A percentile compares a stretch with the other conserved stretches of the same genome.
These are phyloP conservation scores for Alces alces DNA, from an alignment of 2,113 vertebrate genomes.

Conservation along the genomic window DNA sequence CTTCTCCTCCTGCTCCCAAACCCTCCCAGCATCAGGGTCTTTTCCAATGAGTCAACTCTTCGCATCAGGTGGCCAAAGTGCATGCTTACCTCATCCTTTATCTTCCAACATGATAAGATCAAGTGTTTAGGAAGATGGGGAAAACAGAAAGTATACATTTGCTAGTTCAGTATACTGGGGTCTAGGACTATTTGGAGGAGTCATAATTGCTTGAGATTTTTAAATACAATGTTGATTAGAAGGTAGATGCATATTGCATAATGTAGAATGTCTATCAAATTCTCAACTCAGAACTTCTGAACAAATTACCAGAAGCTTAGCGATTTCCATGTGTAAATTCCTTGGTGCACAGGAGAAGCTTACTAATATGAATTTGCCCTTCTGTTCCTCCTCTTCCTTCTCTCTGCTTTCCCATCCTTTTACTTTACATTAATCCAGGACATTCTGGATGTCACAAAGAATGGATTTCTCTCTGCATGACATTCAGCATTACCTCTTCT, in stretches of 20 bases:
- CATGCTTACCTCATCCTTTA: neutral
- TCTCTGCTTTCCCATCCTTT: neutral
- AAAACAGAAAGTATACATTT: neutral
- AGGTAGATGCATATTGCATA: neutral
- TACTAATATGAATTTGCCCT: neutral
- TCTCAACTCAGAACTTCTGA: neutral
- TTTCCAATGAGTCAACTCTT: too few species aligned
- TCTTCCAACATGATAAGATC: neutral
- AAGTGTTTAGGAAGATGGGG: neutral
- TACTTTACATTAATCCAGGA: neutral
- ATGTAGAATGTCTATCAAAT: neutral
- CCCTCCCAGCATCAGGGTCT: too few species aligned
- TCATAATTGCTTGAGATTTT: neutral
- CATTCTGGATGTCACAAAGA: neutral
- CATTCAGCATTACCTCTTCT: neutral
- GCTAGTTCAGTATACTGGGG: fast-evolving
- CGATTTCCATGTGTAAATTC: neutral
- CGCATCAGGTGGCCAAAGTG: too few species aligned
- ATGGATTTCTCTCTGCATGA: neutral
- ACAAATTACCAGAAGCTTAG: neutral
- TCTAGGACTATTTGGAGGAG: neutral
- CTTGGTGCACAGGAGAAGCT: neutral
- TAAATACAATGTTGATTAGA: neutral
- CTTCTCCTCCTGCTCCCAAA: too few species aligned
- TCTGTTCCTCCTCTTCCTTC: neutral